phyloP scores from a whole-genome alignment of 1,140 invertebrate species.

The Choristoneura fumiferana region DNA sequence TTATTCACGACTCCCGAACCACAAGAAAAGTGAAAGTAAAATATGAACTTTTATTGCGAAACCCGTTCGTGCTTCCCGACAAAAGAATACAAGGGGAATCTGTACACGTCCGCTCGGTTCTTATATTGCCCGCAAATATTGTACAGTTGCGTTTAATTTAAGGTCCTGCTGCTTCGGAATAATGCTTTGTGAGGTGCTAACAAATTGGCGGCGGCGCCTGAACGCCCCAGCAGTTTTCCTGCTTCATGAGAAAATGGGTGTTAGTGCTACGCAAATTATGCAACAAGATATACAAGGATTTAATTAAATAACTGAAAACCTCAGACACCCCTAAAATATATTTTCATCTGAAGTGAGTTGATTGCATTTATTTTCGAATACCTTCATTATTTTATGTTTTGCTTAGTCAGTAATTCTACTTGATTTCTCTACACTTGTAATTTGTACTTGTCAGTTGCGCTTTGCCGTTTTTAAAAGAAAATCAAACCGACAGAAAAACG shows the following conservation, averaged over 20 bases:
- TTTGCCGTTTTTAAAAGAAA: too few relatives aligned
- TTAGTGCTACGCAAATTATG: constrained; percentile 17
- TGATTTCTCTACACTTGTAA: too few relatives aligned
- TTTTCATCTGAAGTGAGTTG: too few relatives aligned
- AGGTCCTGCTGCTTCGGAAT: constrained; percentile 41
- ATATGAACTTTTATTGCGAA: constrained; percentile 4
- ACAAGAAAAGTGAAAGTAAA: background rate
- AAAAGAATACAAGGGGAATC: constrained; percentile 6
- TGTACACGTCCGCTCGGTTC: constrained; percentile 22
- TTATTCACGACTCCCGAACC: too few relatives aligned
- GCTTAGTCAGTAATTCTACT: too few relatives aligned
- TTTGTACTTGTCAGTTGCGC: too few relatives aligned
- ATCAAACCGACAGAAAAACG: too few relatives aligned
- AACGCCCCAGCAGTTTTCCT: background rate
- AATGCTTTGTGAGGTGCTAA: constrained; percentile 63
- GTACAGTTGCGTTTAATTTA: constrained; percentile 55
- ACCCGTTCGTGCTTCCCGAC: background rate
- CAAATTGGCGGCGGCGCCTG: constrained; percentile 54
- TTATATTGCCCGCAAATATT: constrained; percentile 31
- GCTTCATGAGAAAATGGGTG: constrained; percentile 24
- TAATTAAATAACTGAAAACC: too few relatives aligned
- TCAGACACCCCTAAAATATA: too few relatives aligned
- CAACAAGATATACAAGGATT: too few relatives aligned
- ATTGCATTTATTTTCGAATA: too few relatives aligned
- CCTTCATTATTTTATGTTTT: too few relatives aligned